Conservation (phyloP, 2,888 invertebrate species). For the Aradus depressus region DNA sequence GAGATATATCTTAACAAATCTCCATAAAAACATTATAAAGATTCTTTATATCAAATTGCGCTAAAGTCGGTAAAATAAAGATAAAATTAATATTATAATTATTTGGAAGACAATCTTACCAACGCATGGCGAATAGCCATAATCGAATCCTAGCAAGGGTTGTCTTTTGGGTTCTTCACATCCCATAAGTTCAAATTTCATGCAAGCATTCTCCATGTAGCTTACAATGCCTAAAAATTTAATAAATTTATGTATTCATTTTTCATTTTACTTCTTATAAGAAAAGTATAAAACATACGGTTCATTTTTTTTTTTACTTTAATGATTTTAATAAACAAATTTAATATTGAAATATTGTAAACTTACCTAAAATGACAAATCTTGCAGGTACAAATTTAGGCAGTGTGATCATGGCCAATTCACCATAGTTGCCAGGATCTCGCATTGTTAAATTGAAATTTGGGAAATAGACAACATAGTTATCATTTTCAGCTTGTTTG, state of each 20-base stretch:
- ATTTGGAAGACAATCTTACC: no score
- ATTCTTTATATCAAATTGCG: neutral
- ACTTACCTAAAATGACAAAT: constrained; percentile 65
- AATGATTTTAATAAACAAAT: neutral
- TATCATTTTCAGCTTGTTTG: constrained; percentile 85
- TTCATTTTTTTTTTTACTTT: neutral
- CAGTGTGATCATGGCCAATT: constrained; percentile 88
- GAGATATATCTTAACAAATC: no score
- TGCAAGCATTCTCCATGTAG: constrained; percentile 91
- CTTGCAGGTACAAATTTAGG: constrained; percentile 89
- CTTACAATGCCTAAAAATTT: constrained; percentile 66
- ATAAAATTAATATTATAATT: no score
- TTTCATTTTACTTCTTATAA: neutral
- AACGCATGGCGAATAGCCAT: constrained; percentile 86
- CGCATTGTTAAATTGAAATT: constrained; percentile 90
- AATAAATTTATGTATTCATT: neutral
- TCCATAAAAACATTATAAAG: no score
- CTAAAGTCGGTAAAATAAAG: neutral
- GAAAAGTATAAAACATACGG: neutral
- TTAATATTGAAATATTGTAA: neutral
- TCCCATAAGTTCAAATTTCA: constrained; percentile 92
- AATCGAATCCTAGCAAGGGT: constrained; percentile 81
- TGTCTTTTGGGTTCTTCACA: constrained; percentile 78
- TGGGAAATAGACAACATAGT: constrained; percentile 93
- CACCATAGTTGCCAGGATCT: constrained; percentile 93